Evolutionary conservation across 2,797 vertebrate genomes (phyloP).

Genomic region (Sphenopsis melanotis): DNA sequence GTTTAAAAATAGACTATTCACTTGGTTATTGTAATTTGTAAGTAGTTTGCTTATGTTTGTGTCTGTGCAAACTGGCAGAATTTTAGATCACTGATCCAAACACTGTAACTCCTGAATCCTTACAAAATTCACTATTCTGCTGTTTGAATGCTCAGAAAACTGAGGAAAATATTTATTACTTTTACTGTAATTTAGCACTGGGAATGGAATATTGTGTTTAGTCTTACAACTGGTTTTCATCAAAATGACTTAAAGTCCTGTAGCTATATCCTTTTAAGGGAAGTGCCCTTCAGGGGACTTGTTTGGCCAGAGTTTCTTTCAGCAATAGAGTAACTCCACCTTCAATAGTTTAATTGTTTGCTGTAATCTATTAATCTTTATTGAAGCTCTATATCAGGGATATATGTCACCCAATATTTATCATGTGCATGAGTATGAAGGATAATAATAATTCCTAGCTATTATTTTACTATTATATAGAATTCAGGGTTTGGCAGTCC

Average conservation of each 20-base stretch:
- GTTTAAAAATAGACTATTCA: background rate
- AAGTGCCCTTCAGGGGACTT: background rate
- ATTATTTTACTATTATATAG: background rate
- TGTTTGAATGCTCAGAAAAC: background rate
- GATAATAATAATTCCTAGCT: background rate
- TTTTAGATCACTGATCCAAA: background rate
- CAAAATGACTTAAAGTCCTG: constrained; percentile 1
- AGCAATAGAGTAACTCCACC: background rate
- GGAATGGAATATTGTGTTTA: background rate
- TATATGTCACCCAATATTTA: background rate
- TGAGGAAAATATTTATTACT: background rate
- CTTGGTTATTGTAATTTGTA: background rate
- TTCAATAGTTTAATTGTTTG: background rate
- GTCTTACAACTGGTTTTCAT: background rate
- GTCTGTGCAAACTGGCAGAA: background rate
- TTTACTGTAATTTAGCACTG: background rate
- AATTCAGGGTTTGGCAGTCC: background rate
- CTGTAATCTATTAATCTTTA: background rate
- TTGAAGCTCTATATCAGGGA: background rate
- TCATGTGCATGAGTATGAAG: background rate
- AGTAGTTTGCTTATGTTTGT: background rate
- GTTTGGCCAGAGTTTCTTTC: background rate
- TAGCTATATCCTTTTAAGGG: background rate
- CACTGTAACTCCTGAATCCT: background rate
- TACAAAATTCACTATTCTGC: background rate